Conservation (phyloP, 2,888 invertebrate genomes). For the Unio delphinus region DNA sequence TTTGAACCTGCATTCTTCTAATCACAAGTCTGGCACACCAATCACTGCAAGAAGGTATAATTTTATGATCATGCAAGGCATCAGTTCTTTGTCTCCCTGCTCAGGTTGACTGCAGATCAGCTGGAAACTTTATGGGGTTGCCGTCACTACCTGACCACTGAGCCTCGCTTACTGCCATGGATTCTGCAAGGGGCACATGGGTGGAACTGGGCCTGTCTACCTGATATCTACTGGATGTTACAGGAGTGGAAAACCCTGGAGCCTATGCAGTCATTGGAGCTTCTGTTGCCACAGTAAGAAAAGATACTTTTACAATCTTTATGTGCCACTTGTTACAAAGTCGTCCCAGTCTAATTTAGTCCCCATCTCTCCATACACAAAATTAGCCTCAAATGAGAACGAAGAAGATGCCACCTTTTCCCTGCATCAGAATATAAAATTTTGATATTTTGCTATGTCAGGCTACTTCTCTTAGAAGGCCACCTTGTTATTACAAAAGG, state of each 20-base stretch:
- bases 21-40: too few relatives aligned
- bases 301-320: not conserved
- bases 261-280: conserved; percentile 91
- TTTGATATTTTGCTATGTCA: too few relatives aligned
- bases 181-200: conserved; percentile 72
- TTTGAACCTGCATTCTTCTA: too few relatives aligned
- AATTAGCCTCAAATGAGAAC: too few relatives aligned
- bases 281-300: conserved; percentile 89
- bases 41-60: not conserved
- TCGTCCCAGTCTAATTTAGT: not conserved
- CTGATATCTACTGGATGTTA: conserved; percentile 90
- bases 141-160: conserved; percentile 87
- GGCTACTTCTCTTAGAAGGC: too few relatives aligned
- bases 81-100: conserved; percentile 5
- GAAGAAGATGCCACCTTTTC: too few relatives aligned
- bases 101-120: conserved; percentile 68
- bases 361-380: not conserved
- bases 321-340: not conserved
- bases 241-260: conserved; percentile 87
- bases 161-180: conserved; percentile 77
- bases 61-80: not conserved
- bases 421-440: too few relatives aligned
- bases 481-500: too few relatives aligned
- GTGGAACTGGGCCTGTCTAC: conserved; percentile 91
- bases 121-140: conserved; percentile 89